Evolutionary conservation across 2,888 invertebrate species (phyloP), one percentile per base, ranked within the genome.

Genomic region (Thymelicus sylvestris): DNA sequence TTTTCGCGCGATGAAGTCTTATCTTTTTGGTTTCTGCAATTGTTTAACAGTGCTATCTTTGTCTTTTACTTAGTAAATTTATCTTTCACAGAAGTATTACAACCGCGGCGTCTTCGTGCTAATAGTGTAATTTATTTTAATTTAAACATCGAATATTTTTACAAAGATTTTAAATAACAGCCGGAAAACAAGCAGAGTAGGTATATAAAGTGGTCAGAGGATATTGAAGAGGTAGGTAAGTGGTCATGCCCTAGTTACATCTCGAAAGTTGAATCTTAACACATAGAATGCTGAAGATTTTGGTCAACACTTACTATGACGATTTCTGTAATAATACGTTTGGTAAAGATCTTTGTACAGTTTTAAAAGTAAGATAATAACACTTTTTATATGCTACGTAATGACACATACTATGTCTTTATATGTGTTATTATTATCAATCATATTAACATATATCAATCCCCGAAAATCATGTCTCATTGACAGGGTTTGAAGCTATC

Each of bases 251-350:
- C 67, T 61, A 39, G 3, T 50, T 7, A 19, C 50, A 50, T 41
- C 41, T 67, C 41, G 67, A 67, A 61, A 67, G 67, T 67, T 67
- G 41, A 67, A 67, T 61, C 67, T 41, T 13, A 60, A 73, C 72
- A 48, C 69, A 73, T 63, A 74, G 70, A 67, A 73, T 73, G 67
- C 71, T 71, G 69, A 80, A 79, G 79, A 80, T 82, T 81, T 80
- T 73, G 75, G n/a, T n/a, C n/a, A n/a, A n/a, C n/a, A n/a, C n/a
- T n/a, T 19, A 62, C 24, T 41, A 39, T 2, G 10, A 55, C 10
- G 1, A 55, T 55, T 52, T 38, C 10, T 19, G 52, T 55, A 41
- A 55, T n/a, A 65, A 41, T 15, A 52, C 52, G 8, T 5, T 12
- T 38, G 6, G 39, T 38, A 38, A 38, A 57, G 0, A 57, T 50